Conservation (phyloP, 2,113 vertebrate species). For the Indicator indicator region DNA sequence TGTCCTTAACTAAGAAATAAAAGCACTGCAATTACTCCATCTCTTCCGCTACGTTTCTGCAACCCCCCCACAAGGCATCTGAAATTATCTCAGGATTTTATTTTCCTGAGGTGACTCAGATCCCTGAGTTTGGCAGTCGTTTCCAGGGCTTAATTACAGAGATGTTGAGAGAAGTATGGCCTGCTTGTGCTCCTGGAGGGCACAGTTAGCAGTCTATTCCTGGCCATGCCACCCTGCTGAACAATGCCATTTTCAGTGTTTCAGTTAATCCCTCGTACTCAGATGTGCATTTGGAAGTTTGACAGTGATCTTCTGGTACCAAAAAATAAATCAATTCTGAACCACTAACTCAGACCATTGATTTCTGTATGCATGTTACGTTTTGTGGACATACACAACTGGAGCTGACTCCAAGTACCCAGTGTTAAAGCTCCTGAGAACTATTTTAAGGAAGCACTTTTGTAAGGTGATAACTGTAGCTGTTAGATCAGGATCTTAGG, state of each 20-base stretch:
- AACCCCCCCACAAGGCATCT: not conserved
- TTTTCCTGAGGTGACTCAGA: not conserved
- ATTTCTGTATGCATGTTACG: not conserved
- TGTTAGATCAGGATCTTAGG: not conserved
- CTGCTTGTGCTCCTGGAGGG: not conserved
- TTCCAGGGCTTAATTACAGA: not conserved
- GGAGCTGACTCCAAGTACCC: not conserved
- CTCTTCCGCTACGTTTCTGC: not conserved
- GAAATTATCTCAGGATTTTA: not conserved
- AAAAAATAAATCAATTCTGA: not conserved
- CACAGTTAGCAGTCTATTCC: not conserved
- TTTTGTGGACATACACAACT: not conserved
- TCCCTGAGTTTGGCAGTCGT: not conserved
- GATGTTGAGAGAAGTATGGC: not conserved
- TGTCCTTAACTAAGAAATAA: not conserved
- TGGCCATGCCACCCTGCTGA: fast-evolving
- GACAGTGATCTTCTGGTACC: not conserved
- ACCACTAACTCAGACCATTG: not conserved
- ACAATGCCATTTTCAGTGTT: not conserved
- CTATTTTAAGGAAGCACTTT: not conserved
- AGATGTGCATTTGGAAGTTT: not conserved
- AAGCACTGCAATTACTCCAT: not conserved
- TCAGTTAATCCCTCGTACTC: not conserved
- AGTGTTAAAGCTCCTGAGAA: not conserved
- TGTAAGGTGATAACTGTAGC: not conserved